Percentiles rank a stretch among this genome's conserved stretches.
Evolutionary conservation across 2,113 vertebrate genomes (phyloP).

Genomic region (Pimephales promelas): DNA sequence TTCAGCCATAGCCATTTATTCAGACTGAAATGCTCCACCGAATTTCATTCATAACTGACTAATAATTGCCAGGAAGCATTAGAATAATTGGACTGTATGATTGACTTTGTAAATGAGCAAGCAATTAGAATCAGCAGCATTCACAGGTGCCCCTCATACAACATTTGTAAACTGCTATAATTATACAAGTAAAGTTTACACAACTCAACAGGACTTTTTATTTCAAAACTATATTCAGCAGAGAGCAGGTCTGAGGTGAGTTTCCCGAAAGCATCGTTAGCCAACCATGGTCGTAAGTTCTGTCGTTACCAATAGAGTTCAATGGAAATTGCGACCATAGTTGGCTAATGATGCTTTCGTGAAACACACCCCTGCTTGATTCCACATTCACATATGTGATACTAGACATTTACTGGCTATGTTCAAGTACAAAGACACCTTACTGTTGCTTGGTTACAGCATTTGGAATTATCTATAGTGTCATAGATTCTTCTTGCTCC

Average conservation of each 20-base stretch:
- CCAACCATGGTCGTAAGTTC: too few species aligned
- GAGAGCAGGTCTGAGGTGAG: not conserved
- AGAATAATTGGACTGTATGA: not conserved
- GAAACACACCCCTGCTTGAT: too few species aligned
- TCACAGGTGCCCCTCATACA: not conserved
- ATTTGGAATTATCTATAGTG: too few species aligned
- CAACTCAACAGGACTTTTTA: not conserved
- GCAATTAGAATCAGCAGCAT: conserved; percentile 7
- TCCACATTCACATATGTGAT: not conserved
- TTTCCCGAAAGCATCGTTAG: too few species aligned
- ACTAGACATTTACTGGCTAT: not conserved
- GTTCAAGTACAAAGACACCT: not conserved
- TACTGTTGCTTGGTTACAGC: too few species aligned
- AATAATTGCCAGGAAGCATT: conserved; percentile 11
- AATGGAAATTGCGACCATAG: too few species aligned
- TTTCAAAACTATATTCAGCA: not conserved
- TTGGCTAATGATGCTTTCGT: too few species aligned
- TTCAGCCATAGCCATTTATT: not conserved
- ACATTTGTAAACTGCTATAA: conserved; percentile 8
- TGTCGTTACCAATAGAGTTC: too few species aligned
- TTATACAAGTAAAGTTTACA: conserved; percentile 7
- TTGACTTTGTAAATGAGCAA: conserved; percentile 11
- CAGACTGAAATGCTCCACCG: not conserved
- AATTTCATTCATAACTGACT: conserved; percentile 6
- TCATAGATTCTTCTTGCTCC: too few species aligned